Base-by-base conservation (phyloP, 2,797 vertebrate species). In the Molossus molossus region DNA sequence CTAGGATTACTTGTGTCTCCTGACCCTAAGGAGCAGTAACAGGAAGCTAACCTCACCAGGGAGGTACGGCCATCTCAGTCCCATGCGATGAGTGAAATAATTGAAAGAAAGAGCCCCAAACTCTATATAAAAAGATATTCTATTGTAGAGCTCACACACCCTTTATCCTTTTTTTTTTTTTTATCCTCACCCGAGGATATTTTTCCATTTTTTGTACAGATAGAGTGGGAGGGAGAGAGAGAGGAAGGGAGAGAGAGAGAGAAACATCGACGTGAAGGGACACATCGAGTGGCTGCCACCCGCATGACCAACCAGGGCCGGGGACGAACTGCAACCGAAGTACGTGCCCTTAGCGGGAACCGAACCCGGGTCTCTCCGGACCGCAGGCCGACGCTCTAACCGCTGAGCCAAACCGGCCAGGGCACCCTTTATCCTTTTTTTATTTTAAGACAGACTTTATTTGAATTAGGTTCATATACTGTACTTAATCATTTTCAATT, bases 1-100 rank as follows among this genome's bases (percentile, higher is more conserved):
- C 23, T 37, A 73, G 67, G 23, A 45, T 90, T 69, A n/a, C 6
- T 85, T 92, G 11, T 93, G 20, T 91, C 33, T 92, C 45, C 53
- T 58, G 17, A 95, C 18, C 18, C 29, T 23, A 37, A 13, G 37
- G 45, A 62, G 40, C 0, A 73, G 55, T 62, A 45, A 90, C 11
- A 58, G n/a, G 53, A 80, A 90, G 7, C 40, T 77, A 50, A 93
- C 77, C 40, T 57, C 53, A 15, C 86, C 65, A 29, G 29, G 85
- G 40, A 87, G 50, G 57, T 13, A 15, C 15, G 29, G 9, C 50
- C 37, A 4, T 65, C 40, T 91, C 60, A 60, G 0, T 76, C 29
- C 64, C 18, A 0, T 21, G 13, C 45, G 72, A 0, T 48, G 53
- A 37, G 85, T 79, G 77, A 88, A 82, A 21, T 62, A 29, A 69